Evolutionary conservation across 1,140 invertebrate genomes (phyloP), one percentile per base, ranked within the genome.

Genomic region (Ylistrum balloti): DNA sequence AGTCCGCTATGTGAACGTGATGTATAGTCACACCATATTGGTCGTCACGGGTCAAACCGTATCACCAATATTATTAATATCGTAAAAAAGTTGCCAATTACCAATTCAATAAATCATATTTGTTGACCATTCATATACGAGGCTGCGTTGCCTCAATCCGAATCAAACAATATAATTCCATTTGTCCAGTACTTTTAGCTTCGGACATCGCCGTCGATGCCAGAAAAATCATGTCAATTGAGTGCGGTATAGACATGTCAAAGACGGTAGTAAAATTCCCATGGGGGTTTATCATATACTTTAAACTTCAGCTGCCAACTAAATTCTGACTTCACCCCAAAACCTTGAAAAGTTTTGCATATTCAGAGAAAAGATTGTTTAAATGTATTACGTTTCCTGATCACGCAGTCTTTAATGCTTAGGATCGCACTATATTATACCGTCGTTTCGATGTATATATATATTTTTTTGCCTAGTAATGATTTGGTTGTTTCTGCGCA

Each of bases 81-180:
- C 22, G n/a, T 28, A 74, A 74, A 28, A 48, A 74, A n/a, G 22
- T 9, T n/a, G 56, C 28, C 56, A 22, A 74, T 74, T 74, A 74
- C 28, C 56, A n/a, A 74, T 74, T 74, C 56, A 74, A 74, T 74
- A 9, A 74, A 74, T 74, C 56, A 74, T 74, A 74, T 74, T n/a
- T n/a, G 56, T 74, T 74, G 56, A 74, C 56, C 56, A 74, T 74
- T 74, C 20, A 74, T 74, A 74, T n/a, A 5, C 3, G 56, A 28
- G n/a, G 56, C 56, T 74, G 22, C 56, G 56, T 74, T 74, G 56
- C 2, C 17, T 74, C 56, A 74, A 74, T 74, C 56, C 22, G 11
- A 74, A 74, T 74, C 11, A 74, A 74, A 74, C 56, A 74, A n/a
- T 17, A 74, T 74, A 74, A 74, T 74, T 74, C 56, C 56, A 74